phyloP scores from a whole-genome alignment of 2,888 invertebrate species.

The Meghimatium bilineatum region DNA sequence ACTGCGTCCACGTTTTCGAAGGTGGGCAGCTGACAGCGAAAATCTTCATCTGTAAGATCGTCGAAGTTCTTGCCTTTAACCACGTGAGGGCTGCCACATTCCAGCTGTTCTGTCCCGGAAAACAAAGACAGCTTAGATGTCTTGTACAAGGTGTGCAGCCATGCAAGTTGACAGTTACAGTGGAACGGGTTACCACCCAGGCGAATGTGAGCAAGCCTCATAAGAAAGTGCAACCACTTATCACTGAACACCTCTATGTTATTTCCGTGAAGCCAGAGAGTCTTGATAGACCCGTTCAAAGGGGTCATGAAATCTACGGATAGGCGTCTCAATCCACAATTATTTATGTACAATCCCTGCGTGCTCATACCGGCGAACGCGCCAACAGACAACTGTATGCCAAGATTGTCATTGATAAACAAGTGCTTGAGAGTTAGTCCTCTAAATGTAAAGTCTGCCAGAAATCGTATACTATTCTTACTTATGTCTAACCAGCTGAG shows the following conservation, averaged over 20 bases:
- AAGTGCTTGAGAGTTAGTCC: slow-evolving; percentile 72
- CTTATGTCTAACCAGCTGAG: slow-evolving; percentile 75
- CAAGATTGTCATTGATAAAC: slow-evolving; percentile 75
- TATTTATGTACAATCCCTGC: slow-evolving; percentile 74
- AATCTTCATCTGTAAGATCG: slow-evolving; percentile 68
- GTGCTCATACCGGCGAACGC: slow-evolving; percentile 72
- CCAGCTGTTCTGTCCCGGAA: slow-evolving; percentile 63
- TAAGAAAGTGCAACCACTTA: slow-evolving; percentile 68
- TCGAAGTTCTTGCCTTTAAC: slow-evolving; percentile 67
- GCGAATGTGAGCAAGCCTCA: slow-evolving; percentile 69
- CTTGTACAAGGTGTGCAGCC: slow-evolving; percentile 72
- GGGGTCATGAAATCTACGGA: slow-evolving; percentile 69
- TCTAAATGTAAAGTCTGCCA: slow-evolving; percentile 73
- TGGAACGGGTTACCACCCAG: slow-evolving; percentile 75
- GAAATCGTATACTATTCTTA: slow-evolving; percentile 70
- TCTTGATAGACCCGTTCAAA: slow-evolving; percentile 71
- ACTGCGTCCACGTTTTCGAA: slow-evolving; percentile 74
- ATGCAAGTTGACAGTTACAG: slow-evolving; percentile 75
- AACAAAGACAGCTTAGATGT: slow-evolving; percentile 56
- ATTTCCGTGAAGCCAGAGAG: slow-evolving; percentile 75
- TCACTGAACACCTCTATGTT: slow-evolving; percentile 68
- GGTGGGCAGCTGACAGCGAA: slow-evolving; percentile 73
- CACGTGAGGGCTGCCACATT: slow-evolving; percentile 68
- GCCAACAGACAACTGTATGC: slow-evolving; percentile 64
- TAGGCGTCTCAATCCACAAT: slow-evolving; percentile 70